A percentile compares a stretch with the other conserved stretches of the same genome.
Evolutionary conservation across 2,797 vertebrate genomes (phyloP).

Genomic region (Choloepus didactylus): DNA sequence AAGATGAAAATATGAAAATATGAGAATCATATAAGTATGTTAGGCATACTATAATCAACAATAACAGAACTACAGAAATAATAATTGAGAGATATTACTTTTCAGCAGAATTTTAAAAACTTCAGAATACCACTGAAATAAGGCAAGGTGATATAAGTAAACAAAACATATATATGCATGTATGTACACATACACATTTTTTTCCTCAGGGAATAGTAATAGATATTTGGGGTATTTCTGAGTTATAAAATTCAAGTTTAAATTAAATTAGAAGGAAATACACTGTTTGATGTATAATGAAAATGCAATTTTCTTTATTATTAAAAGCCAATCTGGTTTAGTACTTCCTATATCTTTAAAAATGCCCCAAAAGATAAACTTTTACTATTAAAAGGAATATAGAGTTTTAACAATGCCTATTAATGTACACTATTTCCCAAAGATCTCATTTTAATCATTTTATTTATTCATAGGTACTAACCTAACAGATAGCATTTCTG

Average conservation of each 20-base stretch:
- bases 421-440: background rate
- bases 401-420: conserved; percentile 3
- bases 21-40: background rate
- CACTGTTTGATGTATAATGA: background rate
- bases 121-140: background rate
- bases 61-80: conserved; percentile 49
- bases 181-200: background rate
- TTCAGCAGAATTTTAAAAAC: conserved; percentile 56
- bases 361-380: too few relatives aligned
- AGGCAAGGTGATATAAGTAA: background rate
- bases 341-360: too few relatives aligned
- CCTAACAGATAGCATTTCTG: conserved; percentile 23
- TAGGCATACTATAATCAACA: background rate
- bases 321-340: too few relatives aligned
- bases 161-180: background rate
- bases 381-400: background rate
- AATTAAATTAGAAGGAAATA: conserved; percentile 63
- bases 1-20: background rate
- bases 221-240: background rate
- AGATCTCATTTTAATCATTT: background rate
- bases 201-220: conserved; percentile 2
- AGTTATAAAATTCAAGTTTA: conserved; percentile 55
- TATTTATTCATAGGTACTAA: conserved; percentile 56
- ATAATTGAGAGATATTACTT: conserved; percentile 34
- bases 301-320: conserved; percentile 28